These are phyloP conservation scores for Sphaerodactylus townsendi DNA, from an alignment of 2,113 vertebrate genomes.

Conservation along the genomic window DNA sequence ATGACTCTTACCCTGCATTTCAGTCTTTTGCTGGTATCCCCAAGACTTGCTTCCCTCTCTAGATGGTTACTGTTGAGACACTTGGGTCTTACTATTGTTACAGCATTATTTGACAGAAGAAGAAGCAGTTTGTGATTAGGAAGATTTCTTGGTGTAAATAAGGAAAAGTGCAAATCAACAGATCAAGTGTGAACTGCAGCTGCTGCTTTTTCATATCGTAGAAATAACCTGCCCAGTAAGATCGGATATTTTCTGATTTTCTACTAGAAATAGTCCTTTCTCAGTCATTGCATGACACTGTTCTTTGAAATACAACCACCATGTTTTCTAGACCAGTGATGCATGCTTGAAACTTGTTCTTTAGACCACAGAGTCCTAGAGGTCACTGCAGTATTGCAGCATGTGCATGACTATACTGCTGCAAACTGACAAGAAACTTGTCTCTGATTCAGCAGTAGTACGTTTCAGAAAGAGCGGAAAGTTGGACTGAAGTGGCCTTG, in stretches of 20 bases:
- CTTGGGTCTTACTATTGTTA: no score
- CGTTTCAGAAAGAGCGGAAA: not conserved
- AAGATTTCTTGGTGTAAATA: not conserved
- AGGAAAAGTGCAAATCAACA: not conserved
- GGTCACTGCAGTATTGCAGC: not conserved
- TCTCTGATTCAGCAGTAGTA: not conserved
- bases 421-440: not conserved
- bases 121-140: no score
- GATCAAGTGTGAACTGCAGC: not conserved
- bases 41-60: no score
- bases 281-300: not conserved
- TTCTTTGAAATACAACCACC: not conserved
- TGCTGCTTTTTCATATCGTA: not conserved
- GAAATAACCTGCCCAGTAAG: not conserved
- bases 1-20: not conserved
- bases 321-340: not conserved
- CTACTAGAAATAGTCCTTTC: not conserved
- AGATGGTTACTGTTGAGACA: no score
- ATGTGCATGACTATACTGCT: not conserved
- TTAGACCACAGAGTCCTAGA: not conserved
- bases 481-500: not conserved
- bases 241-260: not conserved
- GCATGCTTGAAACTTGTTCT: not conserved
- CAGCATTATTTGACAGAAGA: no score
- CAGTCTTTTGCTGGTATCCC: no score